Conservation (phyloP, 2,797 vertebrate species). For the Centroberyx gerrardi region DNA sequence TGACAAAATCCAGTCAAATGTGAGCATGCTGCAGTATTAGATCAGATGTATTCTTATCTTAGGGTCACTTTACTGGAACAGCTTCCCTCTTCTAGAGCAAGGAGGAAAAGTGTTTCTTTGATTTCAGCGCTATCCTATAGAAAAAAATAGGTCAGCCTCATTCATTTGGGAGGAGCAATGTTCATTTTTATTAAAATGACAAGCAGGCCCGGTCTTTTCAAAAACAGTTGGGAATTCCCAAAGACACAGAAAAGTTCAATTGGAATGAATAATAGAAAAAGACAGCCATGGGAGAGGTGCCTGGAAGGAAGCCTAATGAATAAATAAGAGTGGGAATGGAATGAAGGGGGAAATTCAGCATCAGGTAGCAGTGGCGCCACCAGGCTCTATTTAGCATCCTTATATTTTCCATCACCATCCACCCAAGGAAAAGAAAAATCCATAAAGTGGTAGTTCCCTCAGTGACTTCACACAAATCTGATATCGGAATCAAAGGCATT, state of each 20-base stretch:
- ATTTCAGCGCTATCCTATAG: constrained; percentile 16
- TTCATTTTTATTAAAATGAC: constrained; percentile 47
- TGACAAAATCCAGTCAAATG: neutral
- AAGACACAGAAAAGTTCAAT: constrained; percentile 37
- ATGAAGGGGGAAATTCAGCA: neutral
- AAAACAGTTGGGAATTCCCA: constrained; percentile 39
- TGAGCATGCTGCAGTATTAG: neutral
- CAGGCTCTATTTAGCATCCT: neutral
- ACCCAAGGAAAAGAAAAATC: neutral
- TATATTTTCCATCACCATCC: neutral
- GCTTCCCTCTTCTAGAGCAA: neutral
- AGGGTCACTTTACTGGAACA: neutral
- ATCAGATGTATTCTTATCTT: neutral
- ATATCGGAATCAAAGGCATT: neutral
- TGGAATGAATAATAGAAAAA: constrained; percentile 42
- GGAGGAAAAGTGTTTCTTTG: constrained; percentile 14
- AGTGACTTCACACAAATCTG: neutral
- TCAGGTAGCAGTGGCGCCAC: constrained; percentile 16
- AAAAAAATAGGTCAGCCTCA: constrained; percentile 38
- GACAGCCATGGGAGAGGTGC: constrained; percentile 30
- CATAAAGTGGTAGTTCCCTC: neutral
- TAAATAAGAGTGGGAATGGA: constrained; percentile 15
- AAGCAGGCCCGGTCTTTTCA: constrained; percentile 22
- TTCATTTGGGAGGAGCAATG: constrained; percentile 30
- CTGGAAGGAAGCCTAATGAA: constrained; percentile 33